Conservation (phyloP, 2,113 vertebrate species). For the Oreocharis arfaki region DNA sequence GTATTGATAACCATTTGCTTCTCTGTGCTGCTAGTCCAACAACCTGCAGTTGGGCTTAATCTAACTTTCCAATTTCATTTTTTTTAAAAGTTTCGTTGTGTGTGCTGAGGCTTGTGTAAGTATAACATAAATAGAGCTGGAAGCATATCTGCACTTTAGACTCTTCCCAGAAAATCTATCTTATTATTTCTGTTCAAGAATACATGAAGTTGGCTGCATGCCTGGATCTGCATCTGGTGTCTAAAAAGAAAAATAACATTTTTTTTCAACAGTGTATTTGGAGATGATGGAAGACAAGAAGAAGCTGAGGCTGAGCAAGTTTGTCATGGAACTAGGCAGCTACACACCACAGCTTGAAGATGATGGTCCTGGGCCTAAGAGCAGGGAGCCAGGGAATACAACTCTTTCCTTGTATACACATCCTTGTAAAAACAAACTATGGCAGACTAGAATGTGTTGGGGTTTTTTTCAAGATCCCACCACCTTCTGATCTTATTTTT, state of each 20-base stretch:
- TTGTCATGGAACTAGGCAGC: background rate
- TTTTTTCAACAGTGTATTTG: background rate
- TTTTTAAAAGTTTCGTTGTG: background rate
- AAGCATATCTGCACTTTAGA: background rate
- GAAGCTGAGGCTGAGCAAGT: background rate
- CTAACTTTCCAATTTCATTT: background rate
- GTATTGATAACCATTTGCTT: background rate
- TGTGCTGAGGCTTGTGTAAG: background rate
- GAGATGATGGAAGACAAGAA: background rate
- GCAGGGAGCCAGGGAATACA: background rate
- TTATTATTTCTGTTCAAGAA: constrained; percentile 10
- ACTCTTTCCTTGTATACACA: background rate
- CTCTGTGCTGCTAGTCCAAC: background rate
- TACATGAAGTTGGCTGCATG: background rate
- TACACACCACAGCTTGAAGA: background rate
- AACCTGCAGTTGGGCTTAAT: background rate
- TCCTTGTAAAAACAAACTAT: background rate
- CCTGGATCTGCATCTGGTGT: constrained; percentile 17
- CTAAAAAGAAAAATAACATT: constrained; percentile 18
- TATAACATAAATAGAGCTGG: background rate
- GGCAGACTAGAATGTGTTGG: background rate
- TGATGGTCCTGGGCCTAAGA: background rate
- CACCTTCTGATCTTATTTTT: background rate
- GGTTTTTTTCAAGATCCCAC: background rate
- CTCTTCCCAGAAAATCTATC: constrained; percentile 1